These are phyloP conservation scores for Limanda limanda DNA, from an alignment of 2,113 vertebrate species.

Conservation along the genomic window DNA sequence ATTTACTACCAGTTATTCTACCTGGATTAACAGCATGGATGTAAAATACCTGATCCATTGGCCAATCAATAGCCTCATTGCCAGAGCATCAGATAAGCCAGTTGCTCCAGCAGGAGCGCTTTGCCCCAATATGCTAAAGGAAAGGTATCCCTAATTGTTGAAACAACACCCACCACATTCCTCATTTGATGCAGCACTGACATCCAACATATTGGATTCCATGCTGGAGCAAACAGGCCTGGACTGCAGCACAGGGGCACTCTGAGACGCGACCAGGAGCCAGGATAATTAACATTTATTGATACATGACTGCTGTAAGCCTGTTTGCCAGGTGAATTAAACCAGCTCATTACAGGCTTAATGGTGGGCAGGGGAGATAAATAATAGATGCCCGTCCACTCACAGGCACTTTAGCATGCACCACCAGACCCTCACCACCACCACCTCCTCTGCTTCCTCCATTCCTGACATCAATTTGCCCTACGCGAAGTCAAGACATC, in stretches of 20 bases:
- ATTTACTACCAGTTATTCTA: background rate
- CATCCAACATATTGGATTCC: slow-evolving; percentile 74
- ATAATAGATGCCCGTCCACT: slow-evolving; percentile 81
- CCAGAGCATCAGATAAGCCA: slow-evolving; percentile 58
- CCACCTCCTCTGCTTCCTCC: background rate
- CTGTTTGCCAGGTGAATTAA: slow-evolving; percentile 82
- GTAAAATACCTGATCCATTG: slow-evolving; percentile 18
- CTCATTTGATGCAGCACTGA: slow-evolving; percentile 66
- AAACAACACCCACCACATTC: slow-evolving; percentile 62
- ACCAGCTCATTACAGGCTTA: slow-evolving; percentile 80
- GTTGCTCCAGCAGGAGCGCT: slow-evolving; percentile 1
- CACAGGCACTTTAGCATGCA: slow-evolving; percentile 76
- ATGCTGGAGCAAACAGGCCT: slow-evolving; percentile 65
- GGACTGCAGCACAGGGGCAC: slow-evolving; percentile 44
- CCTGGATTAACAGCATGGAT: slow-evolving; percentile 3
- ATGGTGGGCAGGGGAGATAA: slow-evolving; percentile 77
- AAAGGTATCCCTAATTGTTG: slow-evolving; percentile 62
- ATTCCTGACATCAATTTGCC: slow-evolving; percentile 65
- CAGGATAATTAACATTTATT: slow-evolving; percentile 82
- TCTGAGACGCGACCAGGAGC: slow-evolving; percentile 66
- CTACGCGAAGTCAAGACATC: slow-evolving; percentile 66
- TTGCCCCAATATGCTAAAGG: slow-evolving; percentile 41
- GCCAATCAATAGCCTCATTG: slow-evolving; percentile 46
- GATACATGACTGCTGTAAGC: slow-evolving; percentile 81
- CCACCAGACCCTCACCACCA: slow-evolving; percentile 39